phyloP scores from a whole-genome alignment of 2,797 vertebrate genomes.

The Corythornis leucogaster region DNA sequence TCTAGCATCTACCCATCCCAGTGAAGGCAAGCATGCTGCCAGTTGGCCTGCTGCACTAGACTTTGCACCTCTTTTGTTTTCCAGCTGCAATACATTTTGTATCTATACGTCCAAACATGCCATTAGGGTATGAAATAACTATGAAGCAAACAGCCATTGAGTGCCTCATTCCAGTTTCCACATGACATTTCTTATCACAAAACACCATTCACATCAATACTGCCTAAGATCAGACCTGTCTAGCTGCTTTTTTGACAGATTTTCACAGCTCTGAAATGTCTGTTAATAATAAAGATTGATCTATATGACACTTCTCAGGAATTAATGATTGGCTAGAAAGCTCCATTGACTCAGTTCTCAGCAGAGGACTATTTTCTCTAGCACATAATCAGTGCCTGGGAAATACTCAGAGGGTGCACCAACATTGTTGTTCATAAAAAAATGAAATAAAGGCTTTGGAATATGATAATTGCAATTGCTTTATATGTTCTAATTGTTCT shows the following conservation, averaged over 20 bases:
- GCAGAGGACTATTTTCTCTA: not conserved
- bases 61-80: not conserved
- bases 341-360: not conserved
- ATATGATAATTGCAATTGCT: not conserved
- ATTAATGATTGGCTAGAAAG: not conserved
- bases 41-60: not conserved
- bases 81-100: not conserved
- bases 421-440: not conserved
- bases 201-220: not conserved
- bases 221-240: not conserved
- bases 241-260: not conserved
- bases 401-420: not conserved
- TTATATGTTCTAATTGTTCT: not conserved
- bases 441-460: not conserved
- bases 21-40: not conserved
- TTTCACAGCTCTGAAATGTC: not conserved
- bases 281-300: constrained; percentile 19
- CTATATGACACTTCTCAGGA: not conserved
- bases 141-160: not conserved
- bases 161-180: not conserved
- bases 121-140: not conserved
- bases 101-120: not conserved
- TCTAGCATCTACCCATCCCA: not conserved
- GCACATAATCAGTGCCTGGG: not conserved
- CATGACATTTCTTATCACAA: not conserved